These are phyloP conservation scores for Wasmannia auropunctata DNA, from an alignment of 1,140 invertebrate genomes.

Conservation along the genomic window DNA sequence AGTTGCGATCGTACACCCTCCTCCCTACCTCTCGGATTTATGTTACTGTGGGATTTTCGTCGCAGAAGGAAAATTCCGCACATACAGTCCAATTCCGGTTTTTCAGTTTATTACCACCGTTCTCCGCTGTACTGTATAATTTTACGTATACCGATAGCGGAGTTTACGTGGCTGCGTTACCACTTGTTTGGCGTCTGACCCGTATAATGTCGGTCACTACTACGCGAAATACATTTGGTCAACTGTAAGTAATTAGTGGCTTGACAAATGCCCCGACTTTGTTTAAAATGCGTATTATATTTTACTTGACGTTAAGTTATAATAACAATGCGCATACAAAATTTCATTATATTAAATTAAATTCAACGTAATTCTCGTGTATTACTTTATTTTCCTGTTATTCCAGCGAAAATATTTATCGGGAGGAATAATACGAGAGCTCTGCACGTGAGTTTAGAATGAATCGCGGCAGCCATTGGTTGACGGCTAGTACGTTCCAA, in stretches of 20 bases:
- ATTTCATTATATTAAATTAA: background rate
- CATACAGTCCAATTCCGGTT: slow-evolving; percentile 10
- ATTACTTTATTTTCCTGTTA: background rate
- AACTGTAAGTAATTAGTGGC: slow-evolving; percentile 2
- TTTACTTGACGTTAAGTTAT: slow-evolving; percentile 4
- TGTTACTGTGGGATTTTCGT: slow-evolving; percentile 37
- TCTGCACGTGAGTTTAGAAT: background rate
- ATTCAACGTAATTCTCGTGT: background rate
- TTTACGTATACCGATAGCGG: slow-evolving; percentile 14
- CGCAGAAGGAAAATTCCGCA: slow-evolving; percentile 23
- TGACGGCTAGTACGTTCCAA: background rate
- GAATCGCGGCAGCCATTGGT: background rate
- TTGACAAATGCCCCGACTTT: background rate
- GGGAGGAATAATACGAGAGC: background rate
- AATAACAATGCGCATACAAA: background rate
- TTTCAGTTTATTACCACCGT: slow-evolving; percentile 42
- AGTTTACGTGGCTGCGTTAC: slow-evolving; percentile 38
- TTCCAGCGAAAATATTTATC: background rate
- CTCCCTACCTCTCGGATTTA: slow-evolving; percentile 37
- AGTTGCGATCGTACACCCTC: slow-evolving; percentile 1
- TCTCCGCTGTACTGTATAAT: slow-evolving; percentile 10
- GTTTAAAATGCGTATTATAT: slow-evolving; percentile 11
- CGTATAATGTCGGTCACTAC: background rate
- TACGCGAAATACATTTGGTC: slow-evolving; percentile 15
- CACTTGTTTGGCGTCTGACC: background rate